A percentile compares a stretch with the other conserved stretches of the same genome.
Evolutionary conservation across 1,140 invertebrate genomes (phyloP).

Genomic region (Acromyrmex echinatior): DNA sequence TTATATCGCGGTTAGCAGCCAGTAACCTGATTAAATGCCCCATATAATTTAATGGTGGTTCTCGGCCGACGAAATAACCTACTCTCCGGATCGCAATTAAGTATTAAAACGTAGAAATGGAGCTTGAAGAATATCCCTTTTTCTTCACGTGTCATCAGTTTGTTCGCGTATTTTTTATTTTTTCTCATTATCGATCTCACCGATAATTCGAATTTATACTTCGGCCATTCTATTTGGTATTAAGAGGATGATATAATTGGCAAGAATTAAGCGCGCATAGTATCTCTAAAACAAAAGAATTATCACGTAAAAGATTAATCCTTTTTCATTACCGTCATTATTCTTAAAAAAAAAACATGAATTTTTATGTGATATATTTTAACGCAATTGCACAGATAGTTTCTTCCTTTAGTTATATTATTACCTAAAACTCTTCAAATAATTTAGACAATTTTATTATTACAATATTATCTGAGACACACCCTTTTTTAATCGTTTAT

Average conservation of each 20-base stretch:
- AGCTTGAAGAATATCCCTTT: conserved; percentile 36
- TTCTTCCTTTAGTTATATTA: neutral
- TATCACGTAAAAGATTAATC: conserved; percentile 3
- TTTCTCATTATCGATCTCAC: conserved; percentile 9
- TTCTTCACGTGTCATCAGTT: conserved; percentile 28
- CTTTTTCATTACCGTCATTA: neutral
- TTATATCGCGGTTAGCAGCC: conserved; percentile 49
- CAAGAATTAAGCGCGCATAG: conserved; percentile 3
- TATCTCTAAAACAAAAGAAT: conserved; percentile 1
- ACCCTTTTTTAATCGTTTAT: conserved; percentile 37
- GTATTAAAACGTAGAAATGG: conserved; percentile 50
- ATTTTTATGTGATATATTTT: neutral
- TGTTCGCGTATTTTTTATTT: conserved; percentile 12
- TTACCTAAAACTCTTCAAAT: neutral
- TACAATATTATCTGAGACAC: neutral
- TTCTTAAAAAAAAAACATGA: neutral
- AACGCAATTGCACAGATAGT: neutral
- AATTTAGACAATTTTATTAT: conserved; percentile 4
- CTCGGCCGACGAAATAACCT: conserved; percentile 43
- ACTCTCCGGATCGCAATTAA: conserved; percentile 13
- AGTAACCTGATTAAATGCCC: conserved; percentile 66
- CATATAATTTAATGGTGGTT: conserved; percentile 65
- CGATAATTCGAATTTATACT: conserved; percentile 20
- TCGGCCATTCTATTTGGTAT: neutral
- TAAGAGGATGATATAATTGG: conserved; percentile 8